These are phyloP conservation scores for Thamnophis sirtalis DNA, from an alignment of 2,113 vertebrate species.

Conservation along the genomic window DNA sequence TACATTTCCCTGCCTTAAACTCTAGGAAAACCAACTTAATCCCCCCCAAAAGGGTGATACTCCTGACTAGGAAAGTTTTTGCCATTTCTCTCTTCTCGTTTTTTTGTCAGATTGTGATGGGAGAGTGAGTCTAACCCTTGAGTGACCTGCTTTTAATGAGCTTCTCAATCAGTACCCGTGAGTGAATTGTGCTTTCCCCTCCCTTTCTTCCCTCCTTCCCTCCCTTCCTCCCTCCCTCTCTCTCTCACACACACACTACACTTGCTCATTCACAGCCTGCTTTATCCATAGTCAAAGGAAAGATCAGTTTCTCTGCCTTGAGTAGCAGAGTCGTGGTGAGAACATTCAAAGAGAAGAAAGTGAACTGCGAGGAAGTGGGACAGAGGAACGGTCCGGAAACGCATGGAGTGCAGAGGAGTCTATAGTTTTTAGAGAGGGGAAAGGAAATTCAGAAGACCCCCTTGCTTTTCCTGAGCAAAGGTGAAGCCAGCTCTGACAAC, in stretches of 20 bases:
- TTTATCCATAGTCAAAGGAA: conserved; percentile 49
- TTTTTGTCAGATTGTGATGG: neutral
- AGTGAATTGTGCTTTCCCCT: conserved; percentile 47
- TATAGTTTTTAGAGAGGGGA: conserved; percentile 14
- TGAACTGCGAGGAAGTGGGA: neutral
- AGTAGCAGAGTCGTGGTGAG: conserved; percentile 53
- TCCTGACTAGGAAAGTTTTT: neutral
- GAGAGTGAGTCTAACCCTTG: conserved; percentile 54
- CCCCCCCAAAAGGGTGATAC: too few relatives aligned
- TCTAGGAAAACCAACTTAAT: neutral
- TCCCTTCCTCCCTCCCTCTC: neutral
- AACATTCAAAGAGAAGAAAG: conserved; percentile 27
- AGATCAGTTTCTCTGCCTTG: conserved; percentile 67
- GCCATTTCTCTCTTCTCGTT: neutral
- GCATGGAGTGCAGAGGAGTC: conserved; percentile 1
- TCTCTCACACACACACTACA: neutral
- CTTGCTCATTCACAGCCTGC: conserved; percentile 40
- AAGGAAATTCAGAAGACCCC: neutral
- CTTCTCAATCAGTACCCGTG: conserved; percentile 57
- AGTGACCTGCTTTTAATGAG: conserved; percentile 44
- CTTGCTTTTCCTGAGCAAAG: neutral
- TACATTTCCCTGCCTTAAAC: neutral
- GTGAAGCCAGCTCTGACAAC: conserved; percentile 19
- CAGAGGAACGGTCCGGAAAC: neutral
- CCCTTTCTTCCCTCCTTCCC: conserved; percentile 32